These are phyloP conservation scores for Coleophora deauratella DNA, from an alignment of 2,888 invertebrate species.

Conservation along the genomic window DNA sequence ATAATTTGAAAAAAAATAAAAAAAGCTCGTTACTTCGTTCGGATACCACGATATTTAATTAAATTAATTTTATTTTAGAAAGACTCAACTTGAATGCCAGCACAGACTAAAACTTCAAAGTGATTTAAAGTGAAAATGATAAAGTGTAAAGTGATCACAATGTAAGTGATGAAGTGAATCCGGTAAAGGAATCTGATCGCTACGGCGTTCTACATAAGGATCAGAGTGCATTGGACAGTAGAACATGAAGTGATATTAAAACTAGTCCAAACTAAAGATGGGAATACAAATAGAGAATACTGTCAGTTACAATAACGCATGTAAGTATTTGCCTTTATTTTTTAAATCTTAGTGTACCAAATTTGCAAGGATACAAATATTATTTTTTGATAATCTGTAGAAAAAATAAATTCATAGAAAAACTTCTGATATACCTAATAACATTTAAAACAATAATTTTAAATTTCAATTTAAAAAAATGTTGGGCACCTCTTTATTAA, in stretches of 20 bases:
- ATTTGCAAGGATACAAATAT: no score
- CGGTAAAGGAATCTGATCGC: conserved; percentile 1
- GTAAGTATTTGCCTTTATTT: conserved; percentile 38
- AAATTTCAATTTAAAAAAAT: no score
- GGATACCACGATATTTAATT: no score
- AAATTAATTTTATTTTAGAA: neutral
- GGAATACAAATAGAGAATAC: conserved; percentile 67
- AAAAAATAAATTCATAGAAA: no score
- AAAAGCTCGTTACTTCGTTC: no score
- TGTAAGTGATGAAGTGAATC: conserved; percentile 11
- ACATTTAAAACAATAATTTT: conserved; percentile 5
- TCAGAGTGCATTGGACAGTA: neutral
- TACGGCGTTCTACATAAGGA: conserved; percentile 3
- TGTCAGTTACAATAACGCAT: conserved; percentile 61
- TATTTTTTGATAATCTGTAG: no score
- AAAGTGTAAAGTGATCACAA: neutral
- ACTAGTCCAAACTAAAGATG: conserved; percentile 41
- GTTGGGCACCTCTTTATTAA: no score
- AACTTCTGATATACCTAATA: no score
- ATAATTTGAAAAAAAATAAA: no score
- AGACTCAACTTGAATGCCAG: conserved; percentile 23
- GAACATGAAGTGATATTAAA: conserved; percentile 29
- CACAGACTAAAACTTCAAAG: conserved; percentile 5
- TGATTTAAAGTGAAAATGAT: neutral
- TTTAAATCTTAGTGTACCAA: no score